Evolutionary conservation across 1,140 invertebrate species (phyloP).

Genomic region (Adelges cooleyi): DNA sequence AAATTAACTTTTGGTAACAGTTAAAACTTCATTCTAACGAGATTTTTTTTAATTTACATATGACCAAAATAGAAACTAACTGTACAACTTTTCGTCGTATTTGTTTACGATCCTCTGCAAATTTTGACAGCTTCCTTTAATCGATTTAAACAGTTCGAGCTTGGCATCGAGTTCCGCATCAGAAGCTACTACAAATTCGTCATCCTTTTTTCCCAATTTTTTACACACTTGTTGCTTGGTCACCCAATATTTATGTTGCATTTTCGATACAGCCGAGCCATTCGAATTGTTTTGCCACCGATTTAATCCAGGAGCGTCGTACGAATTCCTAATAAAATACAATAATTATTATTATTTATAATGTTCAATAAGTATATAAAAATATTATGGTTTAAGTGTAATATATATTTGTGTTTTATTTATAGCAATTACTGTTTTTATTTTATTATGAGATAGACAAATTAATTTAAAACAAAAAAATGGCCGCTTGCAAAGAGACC

Average conservation of each 20-base stretch:
- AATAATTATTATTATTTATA: no score
- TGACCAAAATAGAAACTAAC: no score
- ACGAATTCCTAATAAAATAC: slow-evolving; percentile 6
- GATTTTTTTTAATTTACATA: no score
- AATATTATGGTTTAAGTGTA: no score
- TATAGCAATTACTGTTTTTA: no score
- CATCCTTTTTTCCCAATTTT: slow-evolving; percentile 94
- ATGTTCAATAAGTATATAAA: no score
- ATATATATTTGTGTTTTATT: no score
- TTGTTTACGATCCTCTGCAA: slow-evolving; percentile 83
- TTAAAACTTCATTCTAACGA: no score
- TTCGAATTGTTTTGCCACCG: slow-evolving; percentile 18
- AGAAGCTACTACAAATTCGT: slow-evolving; percentile 89
- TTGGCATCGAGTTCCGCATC: slow-evolving; percentile 96
- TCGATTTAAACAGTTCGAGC: slow-evolving; percentile 89
- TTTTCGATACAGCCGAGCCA: slow-evolving; percentile 54
- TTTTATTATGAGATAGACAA: no score
- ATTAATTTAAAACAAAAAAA: no score
- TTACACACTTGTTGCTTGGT: slow-evolving; percentile 90
- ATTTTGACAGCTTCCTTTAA: slow-evolving; percentile 80
- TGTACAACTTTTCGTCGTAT: slow-evolving; percentile 86
- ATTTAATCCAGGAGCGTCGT: slow-evolving; percentile 3
- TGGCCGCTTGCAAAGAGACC: no score
- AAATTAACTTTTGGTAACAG: no score
- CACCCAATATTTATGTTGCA: slow-evolving; percentile 97